Percentiles rank a stretch among this genome's conserved stretches.
Conservation (phyloP, 1,140 invertebrate genomes). For the Caenorhabditis briggsae region DNA sequence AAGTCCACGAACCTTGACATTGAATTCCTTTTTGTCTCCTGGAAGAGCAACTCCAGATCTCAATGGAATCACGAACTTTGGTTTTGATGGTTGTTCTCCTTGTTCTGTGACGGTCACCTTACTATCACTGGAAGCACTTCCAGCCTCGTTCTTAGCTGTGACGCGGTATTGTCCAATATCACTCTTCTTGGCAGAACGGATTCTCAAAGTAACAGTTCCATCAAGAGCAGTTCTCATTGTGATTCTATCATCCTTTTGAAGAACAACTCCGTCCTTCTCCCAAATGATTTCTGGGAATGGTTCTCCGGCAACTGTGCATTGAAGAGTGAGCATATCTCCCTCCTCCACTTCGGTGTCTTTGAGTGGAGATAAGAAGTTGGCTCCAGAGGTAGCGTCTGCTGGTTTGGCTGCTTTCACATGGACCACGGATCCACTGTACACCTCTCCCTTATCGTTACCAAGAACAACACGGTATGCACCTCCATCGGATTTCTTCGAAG, state of each 20-base stretch:
- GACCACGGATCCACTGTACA: slow-evolving; percentile 74
- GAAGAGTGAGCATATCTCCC: slow-evolving; percentile 76
- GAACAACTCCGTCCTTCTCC: slow-evolving; percentile 68
- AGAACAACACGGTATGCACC: slow-evolving; percentile 77
- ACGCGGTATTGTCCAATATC: slow-evolving; percentile 86
- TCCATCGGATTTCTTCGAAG: slow-evolving; percentile 69
- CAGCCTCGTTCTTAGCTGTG: slow-evolving; percentile 71
- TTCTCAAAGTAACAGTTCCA: slow-evolving; percentile 85
- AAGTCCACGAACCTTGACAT: slow-evolving; percentile 75
- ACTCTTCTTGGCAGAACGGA: slow-evolving; percentile 82
- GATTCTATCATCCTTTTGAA: slow-evolving; percentile 73
- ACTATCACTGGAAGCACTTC: slow-evolving; percentile 68
- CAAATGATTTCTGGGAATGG: slow-evolving; percentile 78
- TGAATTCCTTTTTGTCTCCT: slow-evolving; percentile 73
- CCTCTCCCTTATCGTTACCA: slow-evolving; percentile 73
- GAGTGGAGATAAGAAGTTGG: slow-evolving; percentile 74
- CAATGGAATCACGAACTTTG: slow-evolving; percentile 77
- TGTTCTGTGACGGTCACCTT: slow-evolving; percentile 65
- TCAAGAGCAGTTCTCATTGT: slow-evolving; percentile 86
- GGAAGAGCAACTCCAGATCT: slow-evolving; percentile 65
- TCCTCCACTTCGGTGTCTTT: slow-evolving; percentile 72
- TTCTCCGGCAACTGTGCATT: slow-evolving; percentile 78
- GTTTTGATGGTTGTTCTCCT: slow-evolving; percentile 70
- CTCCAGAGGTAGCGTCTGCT: slow-evolving; percentile 63
- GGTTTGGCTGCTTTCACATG: slow-evolving; percentile 72